Percentiles rank a stretch among this genome's conserved stretches.
phyloP scores from a whole-genome alignment of 1,140 invertebrate species.

The Drosophila kohkoa region DNA sequence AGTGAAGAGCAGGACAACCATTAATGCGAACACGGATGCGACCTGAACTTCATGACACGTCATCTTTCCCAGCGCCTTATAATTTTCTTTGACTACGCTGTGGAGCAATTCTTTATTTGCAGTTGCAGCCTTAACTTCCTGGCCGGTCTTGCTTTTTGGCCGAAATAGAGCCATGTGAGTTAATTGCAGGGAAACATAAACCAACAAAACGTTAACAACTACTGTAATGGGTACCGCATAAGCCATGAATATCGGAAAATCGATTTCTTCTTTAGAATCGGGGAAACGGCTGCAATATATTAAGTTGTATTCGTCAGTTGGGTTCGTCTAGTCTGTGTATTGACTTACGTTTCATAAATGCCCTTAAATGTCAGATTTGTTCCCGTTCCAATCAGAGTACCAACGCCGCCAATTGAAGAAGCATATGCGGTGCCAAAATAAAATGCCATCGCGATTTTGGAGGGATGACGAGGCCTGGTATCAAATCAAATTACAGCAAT shows the following conservation, averaged over 20 bases:
- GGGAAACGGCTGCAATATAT: conserved; percentile 84
- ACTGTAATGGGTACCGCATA: conserved; percentile 87
- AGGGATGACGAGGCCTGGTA: conserved; percentile 84
- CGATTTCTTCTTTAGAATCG: conserved; percentile 86
- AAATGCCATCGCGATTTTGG: conserved; percentile 88
- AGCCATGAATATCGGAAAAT: conserved; percentile 91
- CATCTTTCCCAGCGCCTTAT: conserved; percentile 90
- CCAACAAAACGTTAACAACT: conserved; percentile 88
- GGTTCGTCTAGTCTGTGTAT: too few species aligned
- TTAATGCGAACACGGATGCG: conserved; percentile 89
- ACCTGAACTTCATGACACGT: conserved; percentile 93
- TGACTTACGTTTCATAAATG: conserved; percentile 87
- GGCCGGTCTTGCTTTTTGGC: conserved; percentile 85
- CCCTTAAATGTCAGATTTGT: conserved; percentile 95
- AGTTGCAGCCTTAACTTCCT: conserved; percentile 85
- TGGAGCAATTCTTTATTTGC: conserved; percentile 87
- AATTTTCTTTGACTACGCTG: conserved; percentile 88
- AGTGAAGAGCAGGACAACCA: conserved; percentile 94
- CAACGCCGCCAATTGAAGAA: conserved; percentile 92
- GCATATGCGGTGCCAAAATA: conserved; percentile 92
- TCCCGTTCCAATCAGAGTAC: conserved; percentile 93
- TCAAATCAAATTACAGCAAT: not conserved
- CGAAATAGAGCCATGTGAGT: conserved; percentile 90
- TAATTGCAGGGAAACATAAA: conserved; percentile 89
- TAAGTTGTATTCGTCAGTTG: not conserved